These are phyloP conservation scores for Ovibos moschatus DNA, from an alignment of 2,113 vertebrate species.

Conservation along the genomic window DNA sequence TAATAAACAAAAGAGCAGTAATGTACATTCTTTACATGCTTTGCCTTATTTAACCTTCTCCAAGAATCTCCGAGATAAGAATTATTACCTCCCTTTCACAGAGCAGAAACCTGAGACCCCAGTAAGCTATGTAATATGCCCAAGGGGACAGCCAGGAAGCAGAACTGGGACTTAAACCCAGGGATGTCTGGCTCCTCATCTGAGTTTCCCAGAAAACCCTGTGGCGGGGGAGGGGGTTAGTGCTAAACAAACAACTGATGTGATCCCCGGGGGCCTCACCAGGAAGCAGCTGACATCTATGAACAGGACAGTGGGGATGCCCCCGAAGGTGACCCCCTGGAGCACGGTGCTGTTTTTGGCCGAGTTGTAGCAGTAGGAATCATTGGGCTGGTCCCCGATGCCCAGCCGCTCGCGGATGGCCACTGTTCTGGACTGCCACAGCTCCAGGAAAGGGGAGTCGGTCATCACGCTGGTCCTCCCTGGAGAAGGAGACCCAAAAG, in stretches of 20 bases:
- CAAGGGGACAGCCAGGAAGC: neutral
- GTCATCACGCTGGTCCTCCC: slow-evolving; percentile 68
- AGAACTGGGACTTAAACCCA: too few species aligned
- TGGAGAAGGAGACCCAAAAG: neutral
- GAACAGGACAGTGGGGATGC: slow-evolving; percentile 91
- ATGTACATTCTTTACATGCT: too few species aligned
- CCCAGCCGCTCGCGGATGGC: slow-evolving; percentile 73
- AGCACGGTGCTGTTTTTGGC: slow-evolving; percentile 87
- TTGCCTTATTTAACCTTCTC: neutral
- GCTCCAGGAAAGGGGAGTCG: slow-evolving; percentile 62
- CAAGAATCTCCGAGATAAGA: neutral
- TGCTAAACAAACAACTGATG: neutral
- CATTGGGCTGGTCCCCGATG: slow-evolving; percentile 67
- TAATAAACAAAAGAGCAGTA: neutral
- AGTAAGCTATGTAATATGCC: rapidly evolving
- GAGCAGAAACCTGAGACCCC: neutral
- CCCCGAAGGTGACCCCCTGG: slow-evolving; percentile 89
- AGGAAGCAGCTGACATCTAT: slow-evolving; percentile 90
- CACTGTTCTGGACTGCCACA: slow-evolving; percentile 67
- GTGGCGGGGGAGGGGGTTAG: rapidly evolving
- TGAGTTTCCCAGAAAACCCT: neutral
- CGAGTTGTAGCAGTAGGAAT: slow-evolving; percentile 86
- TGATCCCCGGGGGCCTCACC: slow-evolving; percentile 74
- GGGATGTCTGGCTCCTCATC: neutral
- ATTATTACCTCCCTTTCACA: too few species aligned